Base-by-base conservation (phyloP, 2,888 invertebrate genomes). In the Iselma pallidipennis region DNA sequence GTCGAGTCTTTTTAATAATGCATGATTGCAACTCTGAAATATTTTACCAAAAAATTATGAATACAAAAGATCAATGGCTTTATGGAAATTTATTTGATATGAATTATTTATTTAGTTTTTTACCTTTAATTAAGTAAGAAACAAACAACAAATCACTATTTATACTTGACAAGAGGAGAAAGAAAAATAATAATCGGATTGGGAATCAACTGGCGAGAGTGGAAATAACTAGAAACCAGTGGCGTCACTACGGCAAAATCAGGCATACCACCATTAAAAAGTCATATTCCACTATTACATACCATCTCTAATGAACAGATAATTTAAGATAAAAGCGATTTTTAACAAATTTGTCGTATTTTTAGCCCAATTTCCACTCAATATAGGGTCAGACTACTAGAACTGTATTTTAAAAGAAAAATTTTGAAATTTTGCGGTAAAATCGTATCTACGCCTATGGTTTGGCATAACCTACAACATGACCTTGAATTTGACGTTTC, bases 131-230 rank as follows among this genome's bases (percentile, higher is more conserved):
- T 57, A 53, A 33, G 12, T 37, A 29, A 57, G 57, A 56, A 53
- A 57, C 57, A 45, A 53, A 57, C 53, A 53, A 57, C 53, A 37
- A 53, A 52, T 57, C 28, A 57, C 53, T 57, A n/a, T n/a, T n/a
- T n/a, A 60, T 56, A 52, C 52, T 23, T 56, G 26, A 45, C 45
- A 21, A 52, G 49, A 28, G n/a, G 5, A 9, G 51, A 12, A 28
- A n/a, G 16, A 49, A 51, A 56, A 60, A 56, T 56, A 60, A 60
- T 60, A 60, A 51, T 60, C 56, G 49, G 26, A 55, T 55, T 59
- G 54, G 42, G 25, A 29, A 51, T 29, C 55, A 50, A 55, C 29
- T 51, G 3, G 19, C 45, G 49, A 42, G 25, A 53, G 58, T 53
- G 58, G 42, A 51, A 12, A 19, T 51, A 19, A 29, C 28, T 5